Evolutionary conservation across 2,113 vertebrate genomes (phyloP).

Genomic region (Emydocephalus ijimae): DNA sequence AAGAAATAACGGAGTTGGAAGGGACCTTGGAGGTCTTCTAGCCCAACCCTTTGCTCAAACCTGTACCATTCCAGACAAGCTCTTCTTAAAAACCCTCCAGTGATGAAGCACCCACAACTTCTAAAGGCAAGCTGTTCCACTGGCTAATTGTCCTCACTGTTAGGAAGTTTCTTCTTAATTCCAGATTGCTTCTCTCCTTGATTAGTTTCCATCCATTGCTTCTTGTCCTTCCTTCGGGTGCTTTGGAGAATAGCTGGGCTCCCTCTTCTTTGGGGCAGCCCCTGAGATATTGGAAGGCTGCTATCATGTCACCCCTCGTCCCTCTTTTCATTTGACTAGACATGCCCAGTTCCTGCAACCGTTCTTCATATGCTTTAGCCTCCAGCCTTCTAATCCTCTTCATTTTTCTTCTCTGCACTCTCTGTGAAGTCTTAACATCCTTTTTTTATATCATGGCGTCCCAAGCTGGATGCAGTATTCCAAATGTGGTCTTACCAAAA

Average conservation of each 20-base stretch:
- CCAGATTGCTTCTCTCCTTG: background rate
- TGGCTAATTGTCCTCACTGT: background rate
- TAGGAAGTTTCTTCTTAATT: background rate
- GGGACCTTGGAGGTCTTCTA: background rate
- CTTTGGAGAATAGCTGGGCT: background rate
- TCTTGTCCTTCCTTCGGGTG: background rate
- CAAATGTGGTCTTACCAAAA: too few species aligned
- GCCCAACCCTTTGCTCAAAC: background rate
- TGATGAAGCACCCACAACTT: fast-evolving
- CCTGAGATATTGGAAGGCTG: too few species aligned
- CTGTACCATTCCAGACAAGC: background rate
- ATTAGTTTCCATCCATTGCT: background rate
- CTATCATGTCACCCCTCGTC: too few species aligned
- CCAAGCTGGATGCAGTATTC: too few species aligned
- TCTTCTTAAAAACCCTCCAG: background rate
- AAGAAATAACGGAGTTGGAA: background rate
- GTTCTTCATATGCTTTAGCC: too few species aligned
- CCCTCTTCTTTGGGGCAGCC: too few species aligned
- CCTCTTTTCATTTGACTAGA: too few species aligned
- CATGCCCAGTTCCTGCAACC: too few species aligned
- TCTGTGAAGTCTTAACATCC: too few species aligned
- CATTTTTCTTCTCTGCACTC: too few species aligned
- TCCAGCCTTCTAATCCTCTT: too few species aligned
- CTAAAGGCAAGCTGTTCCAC: fast-evolving
- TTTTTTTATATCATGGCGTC: too few species aligned